Evolutionary conservation across 2,113 vertebrate species (phyloP).

Genomic region (Melanerpes aurifrons): DNA sequence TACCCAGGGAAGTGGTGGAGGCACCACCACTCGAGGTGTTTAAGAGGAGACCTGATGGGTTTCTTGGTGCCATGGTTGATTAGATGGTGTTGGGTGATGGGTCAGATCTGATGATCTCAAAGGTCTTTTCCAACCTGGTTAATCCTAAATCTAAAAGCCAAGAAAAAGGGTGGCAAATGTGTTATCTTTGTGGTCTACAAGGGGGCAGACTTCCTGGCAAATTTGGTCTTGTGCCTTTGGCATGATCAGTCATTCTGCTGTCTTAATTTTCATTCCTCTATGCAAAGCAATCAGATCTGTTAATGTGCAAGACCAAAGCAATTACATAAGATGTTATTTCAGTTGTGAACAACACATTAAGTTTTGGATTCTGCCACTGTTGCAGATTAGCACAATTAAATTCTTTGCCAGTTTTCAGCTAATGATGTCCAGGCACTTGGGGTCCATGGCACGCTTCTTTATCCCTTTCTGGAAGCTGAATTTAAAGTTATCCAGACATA

Average conservation of each 20-base stretch:
- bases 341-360: neutral
- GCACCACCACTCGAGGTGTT: too few relatives aligned
- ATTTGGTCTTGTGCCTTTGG: neutral
- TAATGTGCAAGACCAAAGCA: constrained; percentile 2
- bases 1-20: too few relatives aligned
- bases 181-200: neutral
- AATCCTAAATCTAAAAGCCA: neutral
- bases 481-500: neutral
- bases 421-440: neutral
- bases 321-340: constrained; percentile 49
- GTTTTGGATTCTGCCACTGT: neutral
- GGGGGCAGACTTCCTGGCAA: neutral
- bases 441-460: neutral
- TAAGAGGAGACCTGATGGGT: too few relatives aligned
- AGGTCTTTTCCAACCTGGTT: too few relatives aligned
- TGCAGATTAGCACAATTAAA: constrained; percentile 7
- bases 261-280: neutral
- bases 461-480: neutral
- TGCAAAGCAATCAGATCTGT: neutral
- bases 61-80: too few relatives aligned
- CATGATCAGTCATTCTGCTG: neutral
- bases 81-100: too few relatives aligned
- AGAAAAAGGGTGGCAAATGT: neutral
- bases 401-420: neutral
- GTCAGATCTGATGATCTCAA: too few relatives aligned